Percentiles rank a stretch among this genome's conserved stretches.
Evolutionary conservation across 2,797 vertebrate genomes (phyloP).

Genomic region (Natrix natrix): DNA sequence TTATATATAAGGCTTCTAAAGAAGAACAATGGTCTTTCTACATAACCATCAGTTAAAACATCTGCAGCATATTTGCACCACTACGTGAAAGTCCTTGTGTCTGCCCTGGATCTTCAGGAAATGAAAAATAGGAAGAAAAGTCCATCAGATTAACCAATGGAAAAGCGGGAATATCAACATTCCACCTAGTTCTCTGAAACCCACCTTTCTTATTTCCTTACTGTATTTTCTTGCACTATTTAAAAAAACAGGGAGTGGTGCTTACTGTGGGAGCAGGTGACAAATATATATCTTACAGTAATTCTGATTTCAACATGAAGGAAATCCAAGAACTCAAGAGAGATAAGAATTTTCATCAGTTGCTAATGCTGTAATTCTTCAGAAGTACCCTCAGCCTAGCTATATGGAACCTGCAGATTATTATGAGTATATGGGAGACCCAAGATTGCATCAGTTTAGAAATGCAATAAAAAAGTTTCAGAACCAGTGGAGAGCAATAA

Average conservation of each 20-base stretch:
- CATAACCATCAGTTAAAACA: neutral
- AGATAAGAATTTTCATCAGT: neutral
- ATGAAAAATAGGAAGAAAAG: neutral
- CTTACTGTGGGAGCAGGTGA: neutral
- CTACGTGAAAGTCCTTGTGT: neutral
- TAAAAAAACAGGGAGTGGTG: neutral
- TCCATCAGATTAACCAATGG: neutral
- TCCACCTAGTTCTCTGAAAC: neutral
- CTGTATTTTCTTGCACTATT: neutral
- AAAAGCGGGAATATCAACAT: neutral
- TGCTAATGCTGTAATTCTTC: neutral
- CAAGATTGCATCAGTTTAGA: neutral
- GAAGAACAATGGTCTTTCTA: neutral
- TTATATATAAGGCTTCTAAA: neutral
- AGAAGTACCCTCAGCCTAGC: neutral
- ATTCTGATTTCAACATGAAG: neutral
- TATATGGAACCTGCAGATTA: neutral
- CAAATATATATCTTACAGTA: neutral
- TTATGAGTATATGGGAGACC: neutral
- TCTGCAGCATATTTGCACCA: neutral
- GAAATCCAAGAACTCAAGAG: neutral
- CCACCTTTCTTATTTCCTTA: neutral
- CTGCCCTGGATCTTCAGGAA: neutral
- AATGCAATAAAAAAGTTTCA: rapidly evolving
- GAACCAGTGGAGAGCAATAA: neutral